phyloP scores from a whole-genome alignment of 2,113 vertebrate genomes.

The Delphinus delphis region DNA sequence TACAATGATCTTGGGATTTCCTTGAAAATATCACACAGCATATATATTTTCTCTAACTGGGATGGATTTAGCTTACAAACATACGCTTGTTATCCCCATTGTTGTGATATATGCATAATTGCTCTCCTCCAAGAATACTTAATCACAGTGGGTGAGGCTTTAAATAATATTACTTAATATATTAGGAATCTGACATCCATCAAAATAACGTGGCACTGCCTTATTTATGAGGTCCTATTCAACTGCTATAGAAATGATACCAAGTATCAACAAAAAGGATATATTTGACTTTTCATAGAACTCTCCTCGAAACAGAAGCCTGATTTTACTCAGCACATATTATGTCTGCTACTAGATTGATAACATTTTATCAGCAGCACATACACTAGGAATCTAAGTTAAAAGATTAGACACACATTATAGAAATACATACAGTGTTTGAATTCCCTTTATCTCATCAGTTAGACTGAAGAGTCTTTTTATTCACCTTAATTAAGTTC shows the following conservation, averaged over 20 bases:
- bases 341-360: background rate
- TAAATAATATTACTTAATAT: conserved; percentile 69
- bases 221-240: conserved; percentile 12
- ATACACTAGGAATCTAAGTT: background rate
- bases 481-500: conserved; percentile 51
- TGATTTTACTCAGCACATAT: background rate
- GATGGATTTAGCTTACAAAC: conserved; percentile 37
- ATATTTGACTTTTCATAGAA: background rate
- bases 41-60: conserved; percentile 19
- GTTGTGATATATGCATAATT: conserved; percentile 52
- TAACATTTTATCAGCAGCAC: background rate
- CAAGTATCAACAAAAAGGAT: background rate
- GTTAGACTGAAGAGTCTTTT: conserved; percentile 45
- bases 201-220: conserved; percentile 7
- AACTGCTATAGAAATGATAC: background rate
- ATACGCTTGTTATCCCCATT: conserved; percentile 24
- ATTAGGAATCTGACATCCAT: conserved; percentile 52
- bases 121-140: conserved; percentile 56
- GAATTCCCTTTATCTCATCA: conserved; percentile 38
- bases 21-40: background rate
- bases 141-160: conserved; percentile 45
- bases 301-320: background rate
- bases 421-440: background rate
- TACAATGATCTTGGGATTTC: background rate
- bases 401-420: background rate